Percentiles rank a stretch among this genome's conserved stretches.
Conservation (phyloP, 2,113 vertebrate species). For the Hylia prasina region DNA sequence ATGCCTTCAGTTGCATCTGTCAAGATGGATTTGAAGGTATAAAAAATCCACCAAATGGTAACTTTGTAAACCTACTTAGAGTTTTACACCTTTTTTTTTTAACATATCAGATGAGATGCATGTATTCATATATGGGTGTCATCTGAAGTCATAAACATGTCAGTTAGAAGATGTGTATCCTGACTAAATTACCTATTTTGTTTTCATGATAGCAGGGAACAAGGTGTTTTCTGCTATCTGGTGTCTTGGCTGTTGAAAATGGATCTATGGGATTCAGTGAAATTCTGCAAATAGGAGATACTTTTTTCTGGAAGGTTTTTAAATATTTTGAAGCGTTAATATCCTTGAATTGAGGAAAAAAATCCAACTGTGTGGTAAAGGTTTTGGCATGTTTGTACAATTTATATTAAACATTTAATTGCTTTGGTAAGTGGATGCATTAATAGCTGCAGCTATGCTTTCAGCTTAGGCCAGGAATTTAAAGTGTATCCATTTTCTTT, state of each 20-base stretch:
- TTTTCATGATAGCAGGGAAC: not conserved
- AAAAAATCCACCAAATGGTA: not conserved
- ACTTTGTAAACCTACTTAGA: not conserved
- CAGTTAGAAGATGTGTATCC: not conserved
- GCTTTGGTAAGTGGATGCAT: not conserved
- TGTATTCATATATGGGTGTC: not conserved
- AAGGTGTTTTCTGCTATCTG: not conserved
- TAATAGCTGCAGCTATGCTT: not conserved
- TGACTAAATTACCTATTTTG: not conserved
- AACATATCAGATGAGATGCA: not conserved
- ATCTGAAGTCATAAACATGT: not conserved
- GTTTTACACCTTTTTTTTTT: not conserved
- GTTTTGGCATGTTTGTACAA: not conserved
- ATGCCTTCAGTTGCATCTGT: conserved; percentile 76
- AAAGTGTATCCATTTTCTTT: not conserved
- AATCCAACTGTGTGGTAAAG: not conserved
- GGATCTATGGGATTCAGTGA: not conserved
- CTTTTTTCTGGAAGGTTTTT: not conserved
- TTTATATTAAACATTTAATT: not conserved
- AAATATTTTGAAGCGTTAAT: not conserved
- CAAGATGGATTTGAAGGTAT: conserved; percentile 76
- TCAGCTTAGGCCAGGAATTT: not conserved
- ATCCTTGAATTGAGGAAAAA: not conserved
- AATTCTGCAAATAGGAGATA: not conserved
- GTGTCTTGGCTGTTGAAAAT: not conserved